Percentiles rank a stretch among this genome's conserved stretches.
phyloP scores from a whole-genome alignment of 2,113 vertebrate species.

The Lonchura striata region DNA sequence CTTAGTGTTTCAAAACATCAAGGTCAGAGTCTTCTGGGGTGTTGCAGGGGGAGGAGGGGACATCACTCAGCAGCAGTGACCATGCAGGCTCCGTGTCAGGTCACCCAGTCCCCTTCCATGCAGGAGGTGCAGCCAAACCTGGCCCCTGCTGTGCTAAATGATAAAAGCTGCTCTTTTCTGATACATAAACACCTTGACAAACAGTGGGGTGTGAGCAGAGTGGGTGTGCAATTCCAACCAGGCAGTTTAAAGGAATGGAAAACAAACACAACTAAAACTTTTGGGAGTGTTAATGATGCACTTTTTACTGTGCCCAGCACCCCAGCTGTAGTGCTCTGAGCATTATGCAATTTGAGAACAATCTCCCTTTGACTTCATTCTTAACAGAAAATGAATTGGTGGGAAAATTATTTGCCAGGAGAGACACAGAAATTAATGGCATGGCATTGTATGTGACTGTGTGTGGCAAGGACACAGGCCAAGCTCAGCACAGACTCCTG shows the following conservation, averaged over 20 bases:
- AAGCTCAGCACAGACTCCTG: not conserved
- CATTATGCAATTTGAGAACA: not conserved
- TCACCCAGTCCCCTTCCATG: accelerated
- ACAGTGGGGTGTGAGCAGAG: not conserved
- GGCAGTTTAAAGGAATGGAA: not conserved
- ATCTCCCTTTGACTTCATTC: not conserved
- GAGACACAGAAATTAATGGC: not conserved
- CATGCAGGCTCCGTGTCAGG: not conserved
- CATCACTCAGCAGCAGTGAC: not conserved
- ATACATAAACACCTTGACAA: not conserved
- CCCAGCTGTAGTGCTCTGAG: not conserved
- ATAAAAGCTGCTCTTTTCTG: not conserved
- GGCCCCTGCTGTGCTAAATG: not conserved
- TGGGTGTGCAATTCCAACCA: not conserved
- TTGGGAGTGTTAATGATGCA: not conserved
- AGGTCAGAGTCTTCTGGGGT: not conserved
- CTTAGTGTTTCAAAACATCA: not conserved
- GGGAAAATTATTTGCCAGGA: not conserved
- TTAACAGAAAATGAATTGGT: not conserved
- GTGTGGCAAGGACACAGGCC: not conserved
- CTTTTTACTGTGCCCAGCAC: not conserved
- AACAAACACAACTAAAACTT: not conserved
- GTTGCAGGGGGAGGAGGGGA: not conserved
- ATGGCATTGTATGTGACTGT: not conserved
- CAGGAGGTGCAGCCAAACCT: not conserved